Base-by-base conservation (phyloP, 2,888 invertebrate species). In the Xylocampa areola region DNA sequence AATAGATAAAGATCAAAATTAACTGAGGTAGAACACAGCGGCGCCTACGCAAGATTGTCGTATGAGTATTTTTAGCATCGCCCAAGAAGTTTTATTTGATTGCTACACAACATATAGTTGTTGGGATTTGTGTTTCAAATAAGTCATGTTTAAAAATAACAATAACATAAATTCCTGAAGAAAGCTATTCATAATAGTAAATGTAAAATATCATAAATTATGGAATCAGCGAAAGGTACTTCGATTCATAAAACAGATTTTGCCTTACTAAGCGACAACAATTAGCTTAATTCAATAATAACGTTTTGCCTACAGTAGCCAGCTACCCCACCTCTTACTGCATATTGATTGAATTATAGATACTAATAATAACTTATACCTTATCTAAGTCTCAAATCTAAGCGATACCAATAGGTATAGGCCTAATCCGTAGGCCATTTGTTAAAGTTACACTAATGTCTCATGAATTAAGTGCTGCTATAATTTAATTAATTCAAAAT, bases 81-180 rank as follows among this genome's bases (percentile, higher is more conserved):
- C 57, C 76, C 57, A 62, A 76, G 69, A 66, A 72, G 75, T 72
- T 76, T 76, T 74, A 77, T 76, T 77, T 67, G 70, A 73, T 74
- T 64, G 67, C 73, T 62, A 57, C 66, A 73, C 65, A 57, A 52
- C 48, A 64, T 60, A 73, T 70, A 74, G 73, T 69, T 64, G 70
- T 63, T 35, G 59, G 70, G 66, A 76, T 76, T 69, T 69, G 69
- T 76, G 73, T 72, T 68, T 62, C 57, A 63, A 65, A 72, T 71
- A 73, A 63, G 73, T 73, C 68, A 68, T 58, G 73, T 69, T 64
- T 64, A 72, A 71, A 73, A 73, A 73, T 75, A 73, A 73, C 68
- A 73, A 68, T 59, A 45, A 54, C 11, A 47, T 71, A 60, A 59
- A 72, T 67, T 60, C 59, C 50, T 16, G 41, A 55, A 50, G 63